Base-by-base conservation (phyloP, 2,888 invertebrate species). In the Cheiracanthium punctorium region DNA sequence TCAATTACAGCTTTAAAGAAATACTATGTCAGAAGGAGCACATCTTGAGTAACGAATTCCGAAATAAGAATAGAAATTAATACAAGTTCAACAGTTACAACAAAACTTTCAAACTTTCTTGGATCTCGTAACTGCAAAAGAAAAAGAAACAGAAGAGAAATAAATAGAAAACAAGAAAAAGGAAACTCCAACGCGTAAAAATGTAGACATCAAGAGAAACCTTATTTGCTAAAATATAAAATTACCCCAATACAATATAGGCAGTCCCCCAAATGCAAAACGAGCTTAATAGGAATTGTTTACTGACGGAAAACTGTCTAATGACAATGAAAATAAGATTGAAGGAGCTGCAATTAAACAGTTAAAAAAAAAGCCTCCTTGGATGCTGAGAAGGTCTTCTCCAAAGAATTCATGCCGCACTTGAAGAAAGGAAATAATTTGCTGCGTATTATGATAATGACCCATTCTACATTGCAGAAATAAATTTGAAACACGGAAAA, bases 1-100 rank as follows among this genome's bases (percentile, higher is more conserved):
- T 24, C 2, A 58, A 58, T 58, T 58, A 14, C 58, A 58, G 58
- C 58, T 58, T 58, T 58, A 20, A 58, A 20, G 58, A 58, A 58
- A 37, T 37, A 37, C 10, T 48, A 48, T n/a, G 2, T 48, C 48
- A 48, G 48, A 48, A 48, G 12, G 48, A 7, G 12, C n/a, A n/a
- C 48, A 48, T 48, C 48, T 48, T 48, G 29, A 65, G 65, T 30
- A 29, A 8, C 29, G 4, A 65, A 65, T 10, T 65, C 65, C 29
- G 65, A 65, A 65, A 20, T 65, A 14, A 24, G 29, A 65, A 65
- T 8, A 17, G 2, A 10, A 10, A 29, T 65, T 29, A 65, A 65
- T 7, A 65, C 65, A 12, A 29, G 7, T 5, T 65, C 28, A 29
- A 2, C 65, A 29, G 29, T 65, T 12, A 48, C 14, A 17, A 48